Evolutionary conservation across 2,113 vertebrate genomes (phyloP), one percentile per base, ranked within the genome.

Genomic region (Apteryx mantelli): DNA sequence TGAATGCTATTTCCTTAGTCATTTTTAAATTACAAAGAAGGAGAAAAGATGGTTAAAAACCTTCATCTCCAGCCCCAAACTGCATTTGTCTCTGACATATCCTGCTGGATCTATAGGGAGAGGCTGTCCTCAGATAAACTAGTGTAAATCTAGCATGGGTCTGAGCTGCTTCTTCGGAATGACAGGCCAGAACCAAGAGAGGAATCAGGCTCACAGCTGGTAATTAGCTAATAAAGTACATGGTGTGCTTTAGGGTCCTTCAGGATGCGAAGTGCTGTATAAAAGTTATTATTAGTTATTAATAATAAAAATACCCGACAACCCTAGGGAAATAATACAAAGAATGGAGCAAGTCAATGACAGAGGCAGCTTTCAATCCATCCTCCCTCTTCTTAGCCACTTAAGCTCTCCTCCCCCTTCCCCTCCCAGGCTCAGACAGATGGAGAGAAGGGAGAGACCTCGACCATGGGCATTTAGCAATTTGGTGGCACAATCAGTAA

Each of bases 141-240:
- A 75, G 65, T 89, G 71, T 86, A 94, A 96, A 94, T 94, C 88
- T 89, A 80, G 61, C 81, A 84, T 91, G 91, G 89, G 89, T 96
- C 94, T 95, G 78, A 93, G 91, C 44, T 88, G 73, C 36, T 93
- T 66, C 80, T 92, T 95, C 85, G 80, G 68, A 83, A 89, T 56
- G 73, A 90, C 86, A 53, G 85, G 60, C 74, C 82, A 89, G 91
- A 94, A 96, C 38, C 36, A 82, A 94, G 79, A 93, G 64, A 81
- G 36, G 81, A 97, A 91, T 94, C 82, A 93, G 90, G 22, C 88
- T 95, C 0, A 1, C 80, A 95, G 80, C 73, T 95, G 90, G 68
- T 95, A 97, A 97, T 97, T 97, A 97, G 86, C 83, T 96, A 22
- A 74, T 84, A 86, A 97, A 97, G 93, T 94, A 92, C 88, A 80